A percentile compares a stretch with the other conserved stretches of the same genome.
Evolutionary conservation across 2,888 invertebrate genomes (phyloP).

Genomic region (Ctenicera cuprea): DNA sequence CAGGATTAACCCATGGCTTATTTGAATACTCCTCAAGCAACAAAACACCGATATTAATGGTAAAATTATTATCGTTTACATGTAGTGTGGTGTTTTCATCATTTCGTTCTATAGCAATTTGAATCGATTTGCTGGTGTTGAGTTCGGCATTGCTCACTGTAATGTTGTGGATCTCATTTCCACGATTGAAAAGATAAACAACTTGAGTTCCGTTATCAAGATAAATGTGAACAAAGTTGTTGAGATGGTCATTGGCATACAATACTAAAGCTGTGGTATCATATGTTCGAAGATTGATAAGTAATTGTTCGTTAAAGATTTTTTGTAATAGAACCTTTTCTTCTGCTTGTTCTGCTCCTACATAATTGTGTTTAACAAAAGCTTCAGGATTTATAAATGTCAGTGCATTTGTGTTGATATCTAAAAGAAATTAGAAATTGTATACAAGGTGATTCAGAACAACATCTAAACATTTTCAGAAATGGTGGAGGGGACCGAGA

Average conservation of each 20-base stretch:
- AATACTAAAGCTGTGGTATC: conserved; percentile 87
- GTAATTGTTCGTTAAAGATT: conserved; percentile 86
- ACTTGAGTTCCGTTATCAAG: conserved; percentile 87
- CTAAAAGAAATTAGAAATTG: conserved; percentile 78
- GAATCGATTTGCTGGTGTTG: conserved; percentile 89
- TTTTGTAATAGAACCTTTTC: conserved; percentile 79
- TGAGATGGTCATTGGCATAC: conserved; percentile 94
- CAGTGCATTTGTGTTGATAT: conserved; percentile 91
- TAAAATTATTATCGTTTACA: conserved; percentile 86
- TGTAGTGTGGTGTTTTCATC: conserved; percentile 85
- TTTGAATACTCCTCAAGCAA: conserved; percentile 87
- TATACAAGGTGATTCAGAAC: too few species aligned
- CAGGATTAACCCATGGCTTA: conserved; percentile 91
- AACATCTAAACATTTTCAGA: too few species aligned
- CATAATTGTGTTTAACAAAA: conserved; percentile 87
- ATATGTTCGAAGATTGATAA: conserved; percentile 93
- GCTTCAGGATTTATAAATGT: conserved; percentile 90
- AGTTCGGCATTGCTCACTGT: conserved; percentile 84
- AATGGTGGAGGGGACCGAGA: too few species aligned
- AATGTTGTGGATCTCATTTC: conserved; percentile 86
- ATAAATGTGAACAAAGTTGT: conserved; percentile 94
- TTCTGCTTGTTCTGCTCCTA: conserved; percentile 73
- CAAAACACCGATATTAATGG: conserved; percentile 81
- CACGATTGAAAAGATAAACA: conserved; percentile 89
- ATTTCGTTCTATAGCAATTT: conserved; percentile 88